Evolutionary conservation across 2,113 vertebrate genomes (phyloP).

Genomic region (Burhinus bistriatus): DNA sequence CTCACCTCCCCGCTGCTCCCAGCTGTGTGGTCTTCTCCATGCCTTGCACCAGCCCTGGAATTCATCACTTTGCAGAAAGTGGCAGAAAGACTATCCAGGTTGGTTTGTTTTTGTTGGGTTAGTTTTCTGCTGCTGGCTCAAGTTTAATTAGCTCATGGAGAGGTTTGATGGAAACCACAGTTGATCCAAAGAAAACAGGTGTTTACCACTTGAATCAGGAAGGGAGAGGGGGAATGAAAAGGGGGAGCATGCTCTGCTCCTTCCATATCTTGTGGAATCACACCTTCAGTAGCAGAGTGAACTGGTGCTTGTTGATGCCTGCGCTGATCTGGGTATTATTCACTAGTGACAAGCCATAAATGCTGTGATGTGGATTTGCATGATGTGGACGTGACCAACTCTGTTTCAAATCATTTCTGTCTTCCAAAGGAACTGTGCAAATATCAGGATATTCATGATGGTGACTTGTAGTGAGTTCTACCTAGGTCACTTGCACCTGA

Average conservation of each 20-base stretch:
- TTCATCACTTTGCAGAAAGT: background rate
- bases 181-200: background rate
- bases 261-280: background rate
- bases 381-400: background rate
- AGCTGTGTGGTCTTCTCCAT: background rate
- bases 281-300: background rate
- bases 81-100: background rate
- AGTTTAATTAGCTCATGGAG: background rate
- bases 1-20: background rate
- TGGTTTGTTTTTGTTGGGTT: background rate
- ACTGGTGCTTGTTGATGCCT: background rate
- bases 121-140: background rate
- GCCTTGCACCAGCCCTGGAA: background rate
- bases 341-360: background rate
- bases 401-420: background rate
- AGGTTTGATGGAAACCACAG: background rate
- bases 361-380: background rate
- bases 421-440: background rate
- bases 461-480: background rate
- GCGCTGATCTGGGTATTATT: background rate
- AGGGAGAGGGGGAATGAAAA: background rate
- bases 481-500: background rate
- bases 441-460: background rate
- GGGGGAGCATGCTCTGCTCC: background rate
- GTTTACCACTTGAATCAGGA: background rate